Evolutionary conservation across 2,888 invertebrate species (phyloP).

Genomic region (Osmoderma eremita): DNA sequence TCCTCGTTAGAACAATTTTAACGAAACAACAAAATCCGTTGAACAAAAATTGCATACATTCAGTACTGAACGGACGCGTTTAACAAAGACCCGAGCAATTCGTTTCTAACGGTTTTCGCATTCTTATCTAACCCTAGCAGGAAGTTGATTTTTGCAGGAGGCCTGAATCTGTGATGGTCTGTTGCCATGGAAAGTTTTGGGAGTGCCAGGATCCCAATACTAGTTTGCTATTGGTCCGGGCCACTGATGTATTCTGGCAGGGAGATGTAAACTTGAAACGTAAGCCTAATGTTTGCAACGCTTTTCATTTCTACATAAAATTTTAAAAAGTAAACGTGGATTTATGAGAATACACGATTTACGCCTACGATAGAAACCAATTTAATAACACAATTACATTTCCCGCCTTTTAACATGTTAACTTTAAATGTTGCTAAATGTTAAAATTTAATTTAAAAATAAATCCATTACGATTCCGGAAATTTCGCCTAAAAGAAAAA

Average conservation of each 20-base stretch:
- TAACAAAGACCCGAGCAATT: slow-evolving; percentile 30
- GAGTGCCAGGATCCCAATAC: slow-evolving; percentile 50
- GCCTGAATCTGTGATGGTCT: slow-evolving; percentile 48
- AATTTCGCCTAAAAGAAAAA: not conserved
- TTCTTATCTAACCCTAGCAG: slow-evolving; percentile 51
- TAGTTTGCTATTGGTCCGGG: slow-evolving; percentile 48
- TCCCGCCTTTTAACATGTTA: not conserved
- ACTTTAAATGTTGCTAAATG: no score
- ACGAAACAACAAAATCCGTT: slow-evolving; percentile 2
- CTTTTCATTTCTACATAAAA: slow-evolving; percentile 29
- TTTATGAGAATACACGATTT: slow-evolving; percentile 14
- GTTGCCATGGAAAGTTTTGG: slow-evolving; percentile 55
- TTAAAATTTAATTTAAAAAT: no score
- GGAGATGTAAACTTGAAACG: slow-evolving; percentile 42
- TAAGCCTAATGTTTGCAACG: slow-evolving; percentile 39
- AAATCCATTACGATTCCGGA: not conserved
- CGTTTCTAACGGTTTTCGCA: slow-evolving; percentile 48
- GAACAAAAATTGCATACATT: not conserved
- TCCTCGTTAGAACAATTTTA: not conserved
- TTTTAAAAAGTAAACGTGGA: slow-evolving; percentile 7
- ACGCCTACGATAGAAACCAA: slow-evolving; percentile 8
- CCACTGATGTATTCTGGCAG: slow-evolving; percentile 39
- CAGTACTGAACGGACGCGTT: slow-evolving; percentile 19
- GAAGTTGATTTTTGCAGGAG: slow-evolving; percentile 49
- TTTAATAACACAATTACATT: not conserved